Base-by-base conservation (phyloP, 2,888 invertebrate species). In the Stenodema calcarata region DNA sequence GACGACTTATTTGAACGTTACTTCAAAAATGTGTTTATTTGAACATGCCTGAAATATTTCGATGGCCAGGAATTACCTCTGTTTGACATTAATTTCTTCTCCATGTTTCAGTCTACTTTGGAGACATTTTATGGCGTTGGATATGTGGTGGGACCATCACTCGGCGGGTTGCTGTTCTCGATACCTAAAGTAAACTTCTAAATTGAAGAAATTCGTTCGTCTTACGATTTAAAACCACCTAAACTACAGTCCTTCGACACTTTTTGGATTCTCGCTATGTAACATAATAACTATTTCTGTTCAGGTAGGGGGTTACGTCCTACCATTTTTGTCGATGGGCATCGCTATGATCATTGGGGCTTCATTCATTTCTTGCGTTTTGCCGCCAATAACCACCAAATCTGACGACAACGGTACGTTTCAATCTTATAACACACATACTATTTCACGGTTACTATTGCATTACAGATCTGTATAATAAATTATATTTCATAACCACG, bases 321-420 rank as follows among this genome's bases (percentile, higher is more conserved):
- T 92, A 4, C 93, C 93, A 0, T 93, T 93, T 89, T 90, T 91
- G 11, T 90, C 91, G 1, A 90, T 92, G 86, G 93, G 93, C 9
- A 89, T 89, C 7, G 87, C 91, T 4, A 90, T 92, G 62, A 87
- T 92, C 7, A 30, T 90, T 1, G 90, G 90, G 27, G 90, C 23
- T 0, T 16, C 42, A 6, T n/a, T 18, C 76, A 76, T 76, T 18
- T 42, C 9, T 12, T 42, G 3, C 6, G 76, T 80, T 18, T 41
- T 80, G 27, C 28, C 54, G 18, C 14, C 80, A 18, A 50, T 54
- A 6, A 50, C 7, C 16, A 6, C 54, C 1, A 14, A 47, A 14
- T 35, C n/a, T 42, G 18, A 42, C n/a, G 12, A 41, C 30, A 41
- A 76, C n/a, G 54, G 54, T 54, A 54, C 54, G n/a, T 47, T 47